Conservation (phyloP, 2,797 vertebrate species). For the Coregonus ussuriensis region DNA sequence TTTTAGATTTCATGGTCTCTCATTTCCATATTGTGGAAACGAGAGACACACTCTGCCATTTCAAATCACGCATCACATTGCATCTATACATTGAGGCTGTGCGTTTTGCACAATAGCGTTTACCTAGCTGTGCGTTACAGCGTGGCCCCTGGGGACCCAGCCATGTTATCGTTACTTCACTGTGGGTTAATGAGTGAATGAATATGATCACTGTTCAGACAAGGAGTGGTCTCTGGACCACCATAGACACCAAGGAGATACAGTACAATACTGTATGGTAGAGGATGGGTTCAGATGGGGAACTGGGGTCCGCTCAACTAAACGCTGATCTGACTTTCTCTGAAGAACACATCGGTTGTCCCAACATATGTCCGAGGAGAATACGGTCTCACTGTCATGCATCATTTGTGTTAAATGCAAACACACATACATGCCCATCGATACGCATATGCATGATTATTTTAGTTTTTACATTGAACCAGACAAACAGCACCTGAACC, state of each 20-base stretch:
- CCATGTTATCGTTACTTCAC: neutral
- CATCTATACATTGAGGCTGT: neutral
- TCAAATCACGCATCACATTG: neutral
- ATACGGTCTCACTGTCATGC: neutral
- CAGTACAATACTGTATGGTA: neutral
- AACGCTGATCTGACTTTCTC: neutral
- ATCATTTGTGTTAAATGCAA: neutral
- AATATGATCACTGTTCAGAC: slow-evolving; percentile 2
- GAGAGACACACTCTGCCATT: neutral
- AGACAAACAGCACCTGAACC: neutral
- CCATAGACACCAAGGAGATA: neutral
- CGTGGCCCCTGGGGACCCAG: neutral
- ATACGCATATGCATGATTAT: neutral
- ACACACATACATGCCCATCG: neutral
- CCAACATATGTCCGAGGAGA: neutral
- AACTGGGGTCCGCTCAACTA: neutral
- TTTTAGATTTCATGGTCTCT: neutral
- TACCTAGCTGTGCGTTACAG: neutral
- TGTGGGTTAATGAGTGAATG: neutral
- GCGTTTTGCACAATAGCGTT: neutral
- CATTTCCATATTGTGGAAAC: neutral
- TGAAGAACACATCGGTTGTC: neutral
- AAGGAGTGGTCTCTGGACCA: neutral
- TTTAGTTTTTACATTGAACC: neutral
- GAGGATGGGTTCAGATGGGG: neutral